A percentile compares a stretch with the other conserved stretches of the same genome.
Evolutionary conservation across 2,888 invertebrate species (phyloP).

Genomic region (Eutolmus rufibarbis): DNA sequence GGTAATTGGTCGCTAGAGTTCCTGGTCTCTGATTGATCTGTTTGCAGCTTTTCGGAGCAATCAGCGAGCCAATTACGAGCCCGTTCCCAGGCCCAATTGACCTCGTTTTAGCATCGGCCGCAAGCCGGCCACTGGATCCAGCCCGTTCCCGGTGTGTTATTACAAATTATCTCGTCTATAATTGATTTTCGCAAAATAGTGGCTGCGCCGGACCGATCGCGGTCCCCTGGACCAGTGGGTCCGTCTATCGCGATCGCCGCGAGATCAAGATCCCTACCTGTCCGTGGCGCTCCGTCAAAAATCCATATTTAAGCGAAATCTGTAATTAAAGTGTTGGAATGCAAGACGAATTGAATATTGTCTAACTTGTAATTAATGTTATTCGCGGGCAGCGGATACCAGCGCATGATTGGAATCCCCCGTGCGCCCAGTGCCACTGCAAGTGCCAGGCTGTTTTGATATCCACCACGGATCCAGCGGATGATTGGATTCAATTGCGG

Average conservation of each 20-base stretch:
- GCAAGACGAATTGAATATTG: constrained; percentile 46
- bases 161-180: constrained; percentile 22
- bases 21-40: constrained; percentile 19
- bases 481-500: constrained; percentile 32
- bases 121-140: neutral
- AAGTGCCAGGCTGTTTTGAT: constrained; percentile 8
- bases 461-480: neutral
- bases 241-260: neutral
- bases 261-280: neutral
- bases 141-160: constrained; percentile 4
- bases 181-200: constrained; percentile 23
- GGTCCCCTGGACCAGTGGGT: neutral
- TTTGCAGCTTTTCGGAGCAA: constrained; percentile 28
- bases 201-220: neutral
- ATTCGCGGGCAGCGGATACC: constrained; percentile 19
- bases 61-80: constrained; percentile 11
- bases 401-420: constrained; percentile 40
- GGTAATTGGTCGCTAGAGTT: constrained; percentile 25
- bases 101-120: neutral
- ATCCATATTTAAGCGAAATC: constrained; percentile 40
- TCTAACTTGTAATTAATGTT: constrained; percentile 44
- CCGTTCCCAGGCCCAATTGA: constrained; percentile 37
- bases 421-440: constrained; percentile 30
- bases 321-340: constrained; percentile 45
- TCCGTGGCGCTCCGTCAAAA: constrained; percentile 16